These are phyloP conservation scores for Helicoverpa zea DNA, from an alignment of 1,140 invertebrate species.

Conservation along the genomic window DNA sequence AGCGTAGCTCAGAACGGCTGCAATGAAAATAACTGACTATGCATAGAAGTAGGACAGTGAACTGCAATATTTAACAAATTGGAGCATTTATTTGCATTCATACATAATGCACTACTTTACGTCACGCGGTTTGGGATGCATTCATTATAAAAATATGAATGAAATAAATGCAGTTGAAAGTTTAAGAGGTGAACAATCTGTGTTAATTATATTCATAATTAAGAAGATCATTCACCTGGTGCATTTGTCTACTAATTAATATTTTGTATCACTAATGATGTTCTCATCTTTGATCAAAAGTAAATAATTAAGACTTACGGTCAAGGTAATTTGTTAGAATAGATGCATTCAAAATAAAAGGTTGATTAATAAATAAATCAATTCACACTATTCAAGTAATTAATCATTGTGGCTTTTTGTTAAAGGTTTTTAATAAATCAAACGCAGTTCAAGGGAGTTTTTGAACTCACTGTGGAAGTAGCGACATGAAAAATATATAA, in stretches of 20 bases:
- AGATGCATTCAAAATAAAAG: not conserved
- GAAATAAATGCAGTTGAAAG: not conserved
- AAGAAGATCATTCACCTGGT: not conserved
- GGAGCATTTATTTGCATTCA: no score
- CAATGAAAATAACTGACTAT: no score
- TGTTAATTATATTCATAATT: constrained; percentile 11
- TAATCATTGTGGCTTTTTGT: not conserved
- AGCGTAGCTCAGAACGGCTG: no score
- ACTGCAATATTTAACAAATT: no score
- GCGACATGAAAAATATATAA: not conserved
- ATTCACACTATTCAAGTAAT: not conserved
- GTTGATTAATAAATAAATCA: not conserved
- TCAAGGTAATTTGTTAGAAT: not conserved
- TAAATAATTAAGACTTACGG: not conserved
- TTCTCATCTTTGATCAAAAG: not conserved
- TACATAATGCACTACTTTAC: no score
- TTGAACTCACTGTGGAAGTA: no score
- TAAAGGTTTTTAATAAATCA: not conserved
- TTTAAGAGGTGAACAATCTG: not conserved
- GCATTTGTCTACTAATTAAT: not conserved
- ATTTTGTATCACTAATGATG: not conserved
- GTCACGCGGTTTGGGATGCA: no score
- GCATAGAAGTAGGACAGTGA: no score
- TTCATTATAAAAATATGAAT: not conserved
- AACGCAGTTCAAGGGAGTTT: no score